phyloP scores from a whole-genome alignment of 2,113 vertebrate species.

The Anser cygnoides region DNA sequence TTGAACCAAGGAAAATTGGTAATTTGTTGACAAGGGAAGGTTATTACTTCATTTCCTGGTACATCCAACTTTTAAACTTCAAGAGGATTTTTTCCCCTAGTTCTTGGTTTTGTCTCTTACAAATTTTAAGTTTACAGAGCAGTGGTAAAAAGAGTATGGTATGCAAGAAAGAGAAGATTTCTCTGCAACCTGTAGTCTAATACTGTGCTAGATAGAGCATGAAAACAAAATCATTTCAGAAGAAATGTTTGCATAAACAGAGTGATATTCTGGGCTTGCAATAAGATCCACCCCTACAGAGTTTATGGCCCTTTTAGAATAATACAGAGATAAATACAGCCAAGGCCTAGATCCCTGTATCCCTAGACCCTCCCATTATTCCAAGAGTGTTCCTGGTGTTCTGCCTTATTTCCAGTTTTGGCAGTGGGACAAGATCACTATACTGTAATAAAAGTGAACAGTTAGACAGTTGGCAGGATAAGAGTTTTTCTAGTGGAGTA shows the following conservation, averaged over 20 bases:
- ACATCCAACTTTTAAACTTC: background rate
- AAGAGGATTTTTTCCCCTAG: background rate
- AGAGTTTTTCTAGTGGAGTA: background rate
- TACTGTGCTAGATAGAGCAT: background rate
- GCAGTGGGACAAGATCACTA: background rate
- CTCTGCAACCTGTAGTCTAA: background rate
- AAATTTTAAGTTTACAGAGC: background rate
- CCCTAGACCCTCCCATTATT: background rate
- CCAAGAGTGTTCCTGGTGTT: background rate
- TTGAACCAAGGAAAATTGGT: background rate
- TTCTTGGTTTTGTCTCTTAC: background rate
- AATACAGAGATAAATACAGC: background rate
- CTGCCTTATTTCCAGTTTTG: background rate
- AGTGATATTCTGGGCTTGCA: background rate
- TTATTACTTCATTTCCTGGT: background rate
- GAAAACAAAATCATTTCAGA: background rate
- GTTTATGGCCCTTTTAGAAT: background rate
- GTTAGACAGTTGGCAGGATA: background rate
- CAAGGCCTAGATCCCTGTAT: background rate
- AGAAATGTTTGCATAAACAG: background rate
- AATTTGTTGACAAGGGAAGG: background rate
- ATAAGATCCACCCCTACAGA: background rate
- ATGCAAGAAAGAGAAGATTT: background rate
- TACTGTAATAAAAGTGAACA: fast-evolving
- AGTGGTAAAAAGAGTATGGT: background rate